Percentiles rank a stretch among this genome's conserved stretches.
Conservation (phyloP, 2,113 vertebrate species). For the Typhlomys cinereus region DNA sequence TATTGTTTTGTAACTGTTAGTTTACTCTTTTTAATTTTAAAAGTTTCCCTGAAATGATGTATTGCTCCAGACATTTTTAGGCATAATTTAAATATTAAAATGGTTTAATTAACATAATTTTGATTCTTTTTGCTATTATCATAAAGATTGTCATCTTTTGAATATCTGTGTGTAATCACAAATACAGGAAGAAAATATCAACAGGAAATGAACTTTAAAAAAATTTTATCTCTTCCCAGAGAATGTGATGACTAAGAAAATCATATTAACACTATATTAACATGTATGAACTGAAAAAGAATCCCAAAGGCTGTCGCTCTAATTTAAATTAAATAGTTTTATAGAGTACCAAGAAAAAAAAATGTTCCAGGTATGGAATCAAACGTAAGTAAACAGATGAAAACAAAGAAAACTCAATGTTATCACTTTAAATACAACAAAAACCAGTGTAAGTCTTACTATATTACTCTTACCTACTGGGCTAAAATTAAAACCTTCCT, state of each 20-base stretch:
- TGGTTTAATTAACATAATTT: neutral
- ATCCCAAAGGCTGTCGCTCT: neutral
- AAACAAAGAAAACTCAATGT: neutral
- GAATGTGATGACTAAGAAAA: neutral
- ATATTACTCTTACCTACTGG: neutral
- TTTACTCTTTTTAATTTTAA: conserved; percentile 4
- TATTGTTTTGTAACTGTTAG: neutral
- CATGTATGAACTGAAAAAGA: neutral
- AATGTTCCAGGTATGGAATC: neutral
- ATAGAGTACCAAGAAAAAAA: neutral
- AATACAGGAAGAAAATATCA: neutral
- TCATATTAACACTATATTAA: neutral
- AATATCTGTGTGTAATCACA: neutral
- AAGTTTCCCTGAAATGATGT: neutral
- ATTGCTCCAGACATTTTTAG: neutral
- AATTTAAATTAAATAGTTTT: neutral
- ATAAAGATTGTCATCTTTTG: neutral
- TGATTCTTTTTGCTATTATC: neutral
- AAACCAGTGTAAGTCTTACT: neutral
- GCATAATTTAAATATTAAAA: neutral
- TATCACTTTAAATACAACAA: neutral
- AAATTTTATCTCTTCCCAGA: neutral
- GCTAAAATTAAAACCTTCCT: neutral
- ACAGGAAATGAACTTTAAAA: neutral
- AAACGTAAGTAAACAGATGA: neutral